Base-by-base conservation (phyloP, 2,888 invertebrate genomes). In the Neria commutata region DNA sequence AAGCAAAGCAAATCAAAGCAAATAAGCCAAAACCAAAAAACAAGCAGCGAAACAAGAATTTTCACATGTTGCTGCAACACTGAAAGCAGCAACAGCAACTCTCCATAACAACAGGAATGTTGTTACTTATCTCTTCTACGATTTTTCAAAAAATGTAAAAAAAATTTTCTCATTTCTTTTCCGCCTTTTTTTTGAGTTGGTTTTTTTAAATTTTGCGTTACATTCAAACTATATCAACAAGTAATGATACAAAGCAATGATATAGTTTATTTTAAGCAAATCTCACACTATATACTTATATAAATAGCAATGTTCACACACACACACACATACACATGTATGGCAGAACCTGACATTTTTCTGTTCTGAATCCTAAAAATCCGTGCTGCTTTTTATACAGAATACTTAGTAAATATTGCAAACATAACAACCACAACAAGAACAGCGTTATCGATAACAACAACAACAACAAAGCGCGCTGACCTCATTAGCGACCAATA, bases 401-500 rank as follows among this genome's bases (percentile, higher is more conserved):
- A n/a, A n/a, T n/a, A n/a, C n/a, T n/a, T n/a, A n/a, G n/a, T n/a
- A n/a, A n/a, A n/a, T n/a, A n/a, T n/a, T n/a, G n/a, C n/a, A n/a
- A n/a, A n/a, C n/a, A n/a, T n/a, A n/a, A n/a, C n/a, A n/a, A n/a
- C n/a, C n/a, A n/a, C n/a, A n/a, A n/a, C n/a, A n/a, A n/a, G n/a
- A n/a, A n/a, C n/a, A n/a, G n/a, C n/a, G n/a, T n/a, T n/a, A n/a
- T n/a, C n/a, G n/a, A n/a, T n/a, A 37, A 37, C 37, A n/a, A 8
- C 37, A 5, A n/a, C n/a, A n/a, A 8, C 16, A n/a, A 37, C 37
- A n/a, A 37, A n/a, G n/a, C 37, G 40, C 58, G 65, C 51, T 69
- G 69, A 71, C 69, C 69, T 61, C 71, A 69, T 69, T 69, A 63
- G 65, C 63, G 65, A 58, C 60, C 69, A 66, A 51, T 57, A 47